These are phyloP conservation scores for Lasioglossum zephyrum DNA, from an alignment of 2,888 invertebrate species.

Conservation along the genomic window DNA sequence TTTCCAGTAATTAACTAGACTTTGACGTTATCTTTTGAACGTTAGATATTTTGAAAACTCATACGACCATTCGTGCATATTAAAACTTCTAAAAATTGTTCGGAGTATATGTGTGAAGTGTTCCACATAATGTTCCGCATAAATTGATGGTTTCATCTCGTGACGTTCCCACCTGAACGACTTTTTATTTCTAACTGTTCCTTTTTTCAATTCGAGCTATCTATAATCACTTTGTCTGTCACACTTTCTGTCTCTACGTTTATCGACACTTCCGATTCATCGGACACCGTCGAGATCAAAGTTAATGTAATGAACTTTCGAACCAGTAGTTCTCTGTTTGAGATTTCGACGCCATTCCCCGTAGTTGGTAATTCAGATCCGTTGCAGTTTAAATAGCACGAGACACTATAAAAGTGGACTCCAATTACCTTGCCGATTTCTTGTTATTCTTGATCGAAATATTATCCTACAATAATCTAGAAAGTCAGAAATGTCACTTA, in stretches of 20 bases:
- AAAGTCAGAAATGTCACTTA: not conserved
- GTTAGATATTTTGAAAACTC: not conserved
- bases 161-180: not conserved
- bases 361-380: not conserved
- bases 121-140: not conserved
- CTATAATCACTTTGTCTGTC: not conserved
- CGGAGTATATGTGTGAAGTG: not conserved
- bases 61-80: not conserved
- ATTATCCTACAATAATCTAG: not conserved
- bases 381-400: not conserved
- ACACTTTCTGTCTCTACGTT: slow-evolving; percentile 21
- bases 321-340: not conserved
- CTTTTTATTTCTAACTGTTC: slow-evolving; percentile 24
- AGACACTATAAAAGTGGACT: not conserved
- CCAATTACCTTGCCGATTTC: not conserved
- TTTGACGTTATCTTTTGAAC: not conserved
- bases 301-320: slow-evolving; percentile 32
- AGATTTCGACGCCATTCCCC: slow-evolving; percentile 20
- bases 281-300: slow-evolving; percentile 31
- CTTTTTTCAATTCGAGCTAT: not conserved
- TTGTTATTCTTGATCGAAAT: not conserved
- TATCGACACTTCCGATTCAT: slow-evolving; percentile 47
- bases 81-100: not conserved
- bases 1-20: not conserved
- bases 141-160: slow-evolving; percentile 16